These are phyloP conservation scores for Epirrhoe tristata DNA, from an alignment of 2,888 invertebrate species.

Conservation along the genomic window DNA sequence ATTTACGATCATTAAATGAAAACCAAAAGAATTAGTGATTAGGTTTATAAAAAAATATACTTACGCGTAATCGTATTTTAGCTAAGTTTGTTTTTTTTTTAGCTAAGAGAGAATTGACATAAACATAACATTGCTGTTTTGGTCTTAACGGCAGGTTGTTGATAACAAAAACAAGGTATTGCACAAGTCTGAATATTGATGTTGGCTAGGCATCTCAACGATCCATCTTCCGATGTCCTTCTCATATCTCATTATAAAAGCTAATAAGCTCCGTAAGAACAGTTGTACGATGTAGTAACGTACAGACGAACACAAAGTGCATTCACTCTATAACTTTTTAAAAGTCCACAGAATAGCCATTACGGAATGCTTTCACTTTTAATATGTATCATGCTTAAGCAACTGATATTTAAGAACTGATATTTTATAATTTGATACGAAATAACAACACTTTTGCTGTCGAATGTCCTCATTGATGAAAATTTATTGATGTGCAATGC, in stretches of 20 bases:
- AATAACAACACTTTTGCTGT: neutral
- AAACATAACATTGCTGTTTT: too few species aligned
- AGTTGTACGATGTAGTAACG: constrained; percentile 1
- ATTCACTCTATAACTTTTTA: neutral
- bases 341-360: neutral
- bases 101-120: too few species aligned
- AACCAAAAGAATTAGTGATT: neutral
- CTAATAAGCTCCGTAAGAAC: constrained; percentile 42
- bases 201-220: constrained; percentile 58
- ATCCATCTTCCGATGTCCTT: constrained; percentile 52
- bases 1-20: constrained; percentile 13
- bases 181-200: constrained; percentile 52
- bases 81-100: too few species aligned
- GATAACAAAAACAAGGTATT: constrained; percentile 36
- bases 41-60: neutral
- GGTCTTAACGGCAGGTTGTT: neutral
- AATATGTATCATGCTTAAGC: neutral
- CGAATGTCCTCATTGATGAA: neutral
- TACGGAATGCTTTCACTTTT: neutral
- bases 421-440: too few species aligned
- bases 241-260: constrained; percentile 53
- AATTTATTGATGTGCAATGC: constrained; percentile 2
- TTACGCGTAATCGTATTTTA: too few species aligned
- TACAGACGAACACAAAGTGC: constrained; percentile 2
- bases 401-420: neutral